These are phyloP conservation scores for Neodiprion fabricii DNA, from an alignment of 1,140 invertebrate species.

Conservation along the genomic window DNA sequence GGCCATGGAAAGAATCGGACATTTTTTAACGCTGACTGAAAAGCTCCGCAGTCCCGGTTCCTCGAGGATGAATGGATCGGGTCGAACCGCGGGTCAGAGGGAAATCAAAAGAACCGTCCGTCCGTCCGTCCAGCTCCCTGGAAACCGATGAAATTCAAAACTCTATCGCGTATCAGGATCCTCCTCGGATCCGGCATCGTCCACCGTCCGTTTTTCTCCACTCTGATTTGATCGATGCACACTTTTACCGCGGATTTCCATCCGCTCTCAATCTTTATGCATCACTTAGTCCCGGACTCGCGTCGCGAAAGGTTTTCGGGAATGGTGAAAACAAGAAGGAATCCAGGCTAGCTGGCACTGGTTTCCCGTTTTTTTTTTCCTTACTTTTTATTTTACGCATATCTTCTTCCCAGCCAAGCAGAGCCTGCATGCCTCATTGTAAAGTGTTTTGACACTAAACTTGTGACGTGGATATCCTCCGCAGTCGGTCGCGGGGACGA, in stretches of 20 bases:
- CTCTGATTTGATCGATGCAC: background rate
- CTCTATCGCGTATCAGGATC: background rate
- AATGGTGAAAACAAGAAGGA: too few relatives aligned
- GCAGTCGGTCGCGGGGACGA: background rate
- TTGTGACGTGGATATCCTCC: background rate
- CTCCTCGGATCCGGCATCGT: background rate
- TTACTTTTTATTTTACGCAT: too few relatives aligned
- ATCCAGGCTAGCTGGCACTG: too few relatives aligned
- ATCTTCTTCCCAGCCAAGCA: too few relatives aligned
- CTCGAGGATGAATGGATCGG: background rate
- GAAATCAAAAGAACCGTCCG: background rate
- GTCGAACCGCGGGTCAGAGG: background rate
- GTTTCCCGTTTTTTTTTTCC: too few relatives aligned
- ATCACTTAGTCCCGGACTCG: too few relatives aligned
- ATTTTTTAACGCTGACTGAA: background rate
- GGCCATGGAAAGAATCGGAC: background rate
- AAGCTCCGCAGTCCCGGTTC: too few relatives aligned
- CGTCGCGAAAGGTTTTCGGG: too few relatives aligned
- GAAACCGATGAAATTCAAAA: conserved; percentile 5
- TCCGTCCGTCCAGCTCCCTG: background rate
- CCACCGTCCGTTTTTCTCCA: background rate
- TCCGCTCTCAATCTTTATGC: too few relatives aligned
- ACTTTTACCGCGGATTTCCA: background rate
- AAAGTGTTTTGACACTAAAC: background rate
- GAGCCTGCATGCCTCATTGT: too few relatives aligned